phyloP scores from a whole-genome alignment of 2,797 vertebrate species.

The Anabacerthia variegaticeps region DNA sequence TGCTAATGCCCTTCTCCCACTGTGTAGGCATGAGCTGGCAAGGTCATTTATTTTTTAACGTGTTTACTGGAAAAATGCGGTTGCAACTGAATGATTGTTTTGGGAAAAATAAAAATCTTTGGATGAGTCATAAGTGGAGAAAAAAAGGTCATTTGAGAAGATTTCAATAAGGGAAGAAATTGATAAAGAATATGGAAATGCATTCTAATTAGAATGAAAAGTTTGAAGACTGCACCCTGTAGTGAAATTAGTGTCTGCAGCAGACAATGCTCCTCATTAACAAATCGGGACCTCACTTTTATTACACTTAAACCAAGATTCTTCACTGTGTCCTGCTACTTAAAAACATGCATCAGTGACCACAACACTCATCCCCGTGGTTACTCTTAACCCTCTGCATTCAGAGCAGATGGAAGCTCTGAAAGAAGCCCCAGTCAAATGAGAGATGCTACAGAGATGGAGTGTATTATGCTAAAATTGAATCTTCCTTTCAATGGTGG shows the following conservation, averaged over 20 bases:
- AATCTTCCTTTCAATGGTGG: constrained; percentile 1
- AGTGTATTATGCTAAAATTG: neutral
- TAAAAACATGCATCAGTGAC: constrained; percentile 61
- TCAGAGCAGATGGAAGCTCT: neutral
- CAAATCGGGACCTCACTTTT: constrained; percentile 65
- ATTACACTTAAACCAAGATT: constrained; percentile 56
- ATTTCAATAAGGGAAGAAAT: constrained; percentile 64
- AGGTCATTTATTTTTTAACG: constrained; percentile 66
- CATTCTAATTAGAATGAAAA: constrained; percentile 72
- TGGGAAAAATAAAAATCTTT: constrained; percentile 61
- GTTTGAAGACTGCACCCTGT: constrained; percentile 59
- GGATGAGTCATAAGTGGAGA: constrained; percentile 63
- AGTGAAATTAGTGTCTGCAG: constrained; percentile 70
- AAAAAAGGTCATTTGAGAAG: constrained; percentile 72
- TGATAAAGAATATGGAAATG: constrained; percentile 72
- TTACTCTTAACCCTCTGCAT: neutral
- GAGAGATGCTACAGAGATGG: neutral
- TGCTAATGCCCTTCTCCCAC: constrained; percentile 59
- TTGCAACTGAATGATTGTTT: constrained; percentile 71
- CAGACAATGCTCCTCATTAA: constrained; percentile 64
- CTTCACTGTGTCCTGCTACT: constrained; percentile 44
- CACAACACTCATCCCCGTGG: neutral
- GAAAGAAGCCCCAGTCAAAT: neutral
- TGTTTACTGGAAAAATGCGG: constrained; percentile 69
- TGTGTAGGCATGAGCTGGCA: constrained; percentile 53